Conservation (phyloP, 2,113 vertebrate species). For the Pipra filicauda region DNA sequence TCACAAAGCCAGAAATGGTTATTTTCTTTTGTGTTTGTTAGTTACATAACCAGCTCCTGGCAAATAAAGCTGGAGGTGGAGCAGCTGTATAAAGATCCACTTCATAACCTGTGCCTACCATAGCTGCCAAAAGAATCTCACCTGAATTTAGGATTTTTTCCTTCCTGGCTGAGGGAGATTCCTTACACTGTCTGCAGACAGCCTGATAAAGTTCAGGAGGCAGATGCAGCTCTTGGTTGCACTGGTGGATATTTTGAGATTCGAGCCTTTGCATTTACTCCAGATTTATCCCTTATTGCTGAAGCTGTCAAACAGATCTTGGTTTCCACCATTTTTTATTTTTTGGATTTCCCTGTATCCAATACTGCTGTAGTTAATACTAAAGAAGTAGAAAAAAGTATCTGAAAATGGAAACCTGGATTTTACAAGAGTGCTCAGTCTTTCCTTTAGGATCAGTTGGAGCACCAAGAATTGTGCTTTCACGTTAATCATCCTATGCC, state of each 20-base stretch:
- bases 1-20: background rate
- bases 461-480: background rate
- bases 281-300: background rate
- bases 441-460: background rate
- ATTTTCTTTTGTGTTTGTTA: background rate
- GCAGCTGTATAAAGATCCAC: background rate
- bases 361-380: background rate
- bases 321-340: background rate
- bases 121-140: background rate
- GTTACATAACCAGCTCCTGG: background rate
- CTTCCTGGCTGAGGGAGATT: background rate
- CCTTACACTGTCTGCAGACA: background rate
- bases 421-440: background rate
- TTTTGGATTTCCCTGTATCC: background rate
- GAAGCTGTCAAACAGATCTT: background rate
- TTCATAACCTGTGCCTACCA: background rate
- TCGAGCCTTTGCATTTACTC: background rate
- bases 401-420: background rate
- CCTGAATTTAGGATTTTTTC: background rate
- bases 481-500: background rate
- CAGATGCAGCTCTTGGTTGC: background rate
- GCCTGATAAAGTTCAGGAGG: background rate
- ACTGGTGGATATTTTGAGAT: background rate
- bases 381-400: background rate
- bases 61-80: background rate